Evolutionary conservation across 2,888 invertebrate genomes (phyloP).

Genomic region (Drosophila silvestris): DNA sequence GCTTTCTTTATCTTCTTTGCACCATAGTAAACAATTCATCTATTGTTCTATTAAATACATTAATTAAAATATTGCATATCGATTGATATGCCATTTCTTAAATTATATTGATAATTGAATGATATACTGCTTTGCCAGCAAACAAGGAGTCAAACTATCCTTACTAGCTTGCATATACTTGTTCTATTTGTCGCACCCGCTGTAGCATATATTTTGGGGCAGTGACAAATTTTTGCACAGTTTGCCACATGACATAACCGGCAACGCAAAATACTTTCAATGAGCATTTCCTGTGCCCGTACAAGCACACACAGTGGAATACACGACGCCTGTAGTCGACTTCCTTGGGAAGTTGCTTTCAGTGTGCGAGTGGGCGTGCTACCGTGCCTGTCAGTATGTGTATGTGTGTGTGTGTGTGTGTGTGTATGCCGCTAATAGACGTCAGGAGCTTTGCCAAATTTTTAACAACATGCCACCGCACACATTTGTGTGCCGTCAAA

Average conservation of each 20-base stretch:
- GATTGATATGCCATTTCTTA: not conserved
- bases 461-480: constrained; percentile 53
- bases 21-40: not conserved
- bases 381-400: not conserved
- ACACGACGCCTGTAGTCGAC: constrained; percentile 39
- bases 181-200: constrained; percentile 14
- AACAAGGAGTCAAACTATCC: constrained; percentile 7
- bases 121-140: constrained; percentile 10
- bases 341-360: constrained; percentile 46
- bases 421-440: constrained; percentile 53
- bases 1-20: not conserved
- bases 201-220: constrained; percentile 59
- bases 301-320: constrained; percentile 3
- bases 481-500: constrained; percentile 49
- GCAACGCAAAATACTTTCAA: constrained; percentile 68
- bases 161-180: constrained; percentile 10
- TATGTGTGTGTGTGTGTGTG: not conserved
- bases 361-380: not conserved
- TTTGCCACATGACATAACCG: constrained; percentile 54
- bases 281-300: constrained; percentile 58
- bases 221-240: constrained; percentile 45
- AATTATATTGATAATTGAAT: not conserved
- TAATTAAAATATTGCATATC: not conserved
- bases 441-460: constrained; percentile 54
- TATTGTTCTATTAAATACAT: not conserved